Base-by-base conservation (phyloP, 2,888 invertebrate species). In the Pinctada fucata region DNA sequence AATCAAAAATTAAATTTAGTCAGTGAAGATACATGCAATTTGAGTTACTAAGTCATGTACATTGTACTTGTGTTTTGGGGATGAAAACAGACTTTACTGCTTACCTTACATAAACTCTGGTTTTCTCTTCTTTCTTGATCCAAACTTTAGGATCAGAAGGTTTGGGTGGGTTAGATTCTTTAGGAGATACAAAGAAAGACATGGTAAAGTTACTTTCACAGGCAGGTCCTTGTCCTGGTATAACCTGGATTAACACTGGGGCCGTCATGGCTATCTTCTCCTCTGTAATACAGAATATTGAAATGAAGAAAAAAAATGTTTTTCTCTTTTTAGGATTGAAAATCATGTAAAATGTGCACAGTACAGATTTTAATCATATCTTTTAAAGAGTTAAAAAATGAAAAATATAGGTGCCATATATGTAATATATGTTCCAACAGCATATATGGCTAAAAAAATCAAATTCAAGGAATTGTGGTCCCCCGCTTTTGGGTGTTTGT, bases 131-230 rank as follows among this genome's bases (percentile, higher is more conserved):
- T 0, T 76, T 50, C 4, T 83, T 71, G 3, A 88, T 31, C 68
- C 80, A 84, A 3, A 89, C 85, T 4, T 79, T 78, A 48, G 76
- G 64, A 58, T 83, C 82, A 48, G 80, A 82, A 0, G 89, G 88
- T 66, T 67, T 16, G 3, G 89, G 90, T 2, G 88, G 83, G 2
- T 79, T 49, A 0, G 48, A 75, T 13, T 82, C 71, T 67, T 83
- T 81, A 0, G 79, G 72, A 4, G 87, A 79, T 8, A 89, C 72
- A 72, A 82, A 90, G 81, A 90, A 90, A 13, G 88, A 85, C 82
- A 89, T 87, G 8, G 86, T 89, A 78, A 90, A 88, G 75, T 87
- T 87, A 65, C 82, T 85, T 76, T 88, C 86, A 80, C 89, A 89
- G 45, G 88, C 86, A 5, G 88, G 88, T 1, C 89, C 89, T 48